Evolutionary conservation across 2,888 invertebrate genomes (phyloP).

Genomic region (Epicampocera succincta): DNA sequence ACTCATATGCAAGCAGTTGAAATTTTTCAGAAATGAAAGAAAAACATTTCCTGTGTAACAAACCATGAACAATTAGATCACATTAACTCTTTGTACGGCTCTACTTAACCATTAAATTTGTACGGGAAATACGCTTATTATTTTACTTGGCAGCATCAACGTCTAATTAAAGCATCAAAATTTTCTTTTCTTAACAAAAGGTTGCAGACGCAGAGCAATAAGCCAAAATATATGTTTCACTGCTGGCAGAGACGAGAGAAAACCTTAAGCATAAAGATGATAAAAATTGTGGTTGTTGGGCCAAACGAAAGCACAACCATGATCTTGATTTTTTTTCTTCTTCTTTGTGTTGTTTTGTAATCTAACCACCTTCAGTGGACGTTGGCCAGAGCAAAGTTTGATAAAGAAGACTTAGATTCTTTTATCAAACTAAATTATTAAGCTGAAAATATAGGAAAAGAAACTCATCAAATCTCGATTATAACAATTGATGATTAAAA

Average conservation of each 20-base stretch:
- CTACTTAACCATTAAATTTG: slow-evolving; percentile 50
- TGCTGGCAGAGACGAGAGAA: no score
- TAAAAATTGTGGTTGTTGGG: no score
- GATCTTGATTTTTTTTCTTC: slow-evolving; percentile 34
- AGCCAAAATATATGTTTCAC: no score
- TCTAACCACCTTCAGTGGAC: slow-evolving; percentile 11
- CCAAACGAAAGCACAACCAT: slow-evolving; percentile 53
- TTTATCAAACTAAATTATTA: neutral
- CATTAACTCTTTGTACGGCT: slow-evolving; percentile 36
- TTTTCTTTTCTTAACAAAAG: slow-evolving; percentile 1
- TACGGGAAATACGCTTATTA: slow-evolving; percentile 33
- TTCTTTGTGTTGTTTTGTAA: no score
- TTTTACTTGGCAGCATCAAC: slow-evolving; percentile 9
- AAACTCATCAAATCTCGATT: slow-evolving; percentile 68
- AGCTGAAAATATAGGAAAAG: neutral
- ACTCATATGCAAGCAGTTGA: no score
- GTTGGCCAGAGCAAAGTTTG: no score
- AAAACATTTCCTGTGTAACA: slow-evolving; percentile 61
- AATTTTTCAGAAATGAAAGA: slow-evolving; percentile 21
- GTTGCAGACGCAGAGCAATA: neutral
- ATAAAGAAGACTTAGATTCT: neutral
- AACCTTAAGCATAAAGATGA: neutral
- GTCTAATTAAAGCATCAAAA: neutral
- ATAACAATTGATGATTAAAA: slow-evolving; percentile 56
- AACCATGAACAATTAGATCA: slow-evolving; percentile 57